Evolutionary conservation across 2,888 invertebrate genomes (phyloP), one percentile per base, ranked within the genome.

Genomic region (Oligia latruncula): DNA sequence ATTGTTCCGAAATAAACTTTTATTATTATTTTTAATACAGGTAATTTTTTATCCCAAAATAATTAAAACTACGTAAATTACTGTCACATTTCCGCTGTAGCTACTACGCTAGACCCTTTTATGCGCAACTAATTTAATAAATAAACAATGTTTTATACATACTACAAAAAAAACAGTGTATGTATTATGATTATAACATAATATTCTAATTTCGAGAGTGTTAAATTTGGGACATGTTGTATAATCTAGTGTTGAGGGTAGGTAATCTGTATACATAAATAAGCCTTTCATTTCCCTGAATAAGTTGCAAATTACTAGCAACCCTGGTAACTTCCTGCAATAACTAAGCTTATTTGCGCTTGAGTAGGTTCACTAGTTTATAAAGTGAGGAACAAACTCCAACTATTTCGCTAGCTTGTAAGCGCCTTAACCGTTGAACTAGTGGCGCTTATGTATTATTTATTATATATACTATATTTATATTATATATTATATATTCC

Each of bases 331-430:
- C 29, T 43, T 52, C 11, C 17, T 29, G 49, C 52, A 74, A 77
- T 77, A 55, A 64, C 20, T 55, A 65, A 74, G 74, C 52, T 65
- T 55, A 65, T 74, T 76, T 23, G 8, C 23, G 11, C 52, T 43
- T 1, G 17, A 60, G 49, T 23, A 23, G 52, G 9, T 73, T 17
- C 2, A 23, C 4, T 8, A 55, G 52, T 74, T 23, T 17, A 3
- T 17, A 64, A 8, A 40, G 40, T 64, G 20, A 49, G 29, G 40
- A 71, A 49, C 11, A 17, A 60, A 73, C 29, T 77, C 11, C 15
- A 52, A 73, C 52, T 43, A 52, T 52, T 77, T 64, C 40, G 13
- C 35, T 35, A 3, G 20, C n/a, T 13, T 4, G 74, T 64, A 52
- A 64, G 60, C 60, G 29, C 60, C 29, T 20, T 46, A 60, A 20